These are phyloP conservation scores for Ferrisia virgata DNA, from an alignment of 2,888 invertebrate species.

Conservation along the genomic window DNA sequence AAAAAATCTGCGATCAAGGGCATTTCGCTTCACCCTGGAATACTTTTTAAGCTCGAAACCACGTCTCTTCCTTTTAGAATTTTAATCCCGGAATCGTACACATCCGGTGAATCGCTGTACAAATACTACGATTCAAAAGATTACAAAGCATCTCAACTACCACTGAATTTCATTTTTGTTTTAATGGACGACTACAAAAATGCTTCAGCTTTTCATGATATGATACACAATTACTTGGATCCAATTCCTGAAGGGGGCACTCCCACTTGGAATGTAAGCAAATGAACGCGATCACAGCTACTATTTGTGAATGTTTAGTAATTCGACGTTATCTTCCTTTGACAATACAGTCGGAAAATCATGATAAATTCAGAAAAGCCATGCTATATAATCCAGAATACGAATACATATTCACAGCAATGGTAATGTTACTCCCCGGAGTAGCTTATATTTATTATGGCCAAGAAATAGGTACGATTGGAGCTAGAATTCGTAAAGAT, in stretches of 20 bases:
- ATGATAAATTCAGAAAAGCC: conserved; percentile 51
- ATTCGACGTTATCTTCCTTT: background rate
- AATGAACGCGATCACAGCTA: background rate
- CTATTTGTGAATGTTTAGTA: background rate
- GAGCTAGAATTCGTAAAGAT: background rate
- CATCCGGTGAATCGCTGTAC: background rate
- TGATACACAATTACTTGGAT: background rate
- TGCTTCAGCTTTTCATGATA: background rate
- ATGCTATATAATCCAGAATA: conserved; percentile 53
- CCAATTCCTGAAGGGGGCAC: background rate
- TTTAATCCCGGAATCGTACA: background rate
- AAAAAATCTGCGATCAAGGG: background rate
- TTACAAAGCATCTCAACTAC: conserved; percentile 58
- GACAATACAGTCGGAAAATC: conserved; percentile 50
- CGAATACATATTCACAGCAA: conserved; percentile 55
- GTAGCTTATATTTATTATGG: conserved; percentile 58
- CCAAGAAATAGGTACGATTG: conserved; percentile 58
- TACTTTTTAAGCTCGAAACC: no score
- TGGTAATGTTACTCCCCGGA: conserved; percentile 57
- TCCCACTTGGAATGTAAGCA: background rate
- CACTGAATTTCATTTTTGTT: conserved; percentile 65
- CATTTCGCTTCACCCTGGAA: background rate
- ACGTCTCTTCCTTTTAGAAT: background rate
- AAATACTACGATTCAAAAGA: background rate
- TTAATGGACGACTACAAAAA: background rate